phyloP scores from a whole-genome alignment of 2,888 invertebrate species.

The Protophormia terraenovae region DNA sequence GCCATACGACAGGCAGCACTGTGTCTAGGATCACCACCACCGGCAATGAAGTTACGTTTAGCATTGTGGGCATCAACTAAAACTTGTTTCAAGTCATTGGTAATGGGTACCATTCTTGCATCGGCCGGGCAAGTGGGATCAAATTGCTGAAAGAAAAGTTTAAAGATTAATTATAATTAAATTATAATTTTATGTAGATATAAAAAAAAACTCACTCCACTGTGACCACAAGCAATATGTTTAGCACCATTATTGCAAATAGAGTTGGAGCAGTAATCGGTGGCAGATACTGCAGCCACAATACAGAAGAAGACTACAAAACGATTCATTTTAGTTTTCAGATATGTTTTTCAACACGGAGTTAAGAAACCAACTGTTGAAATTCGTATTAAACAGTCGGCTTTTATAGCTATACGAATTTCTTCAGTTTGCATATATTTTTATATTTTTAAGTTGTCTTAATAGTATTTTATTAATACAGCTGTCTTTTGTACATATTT shows the following conservation, averaged over 20 bases:
- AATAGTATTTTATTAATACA: too few species aligned
- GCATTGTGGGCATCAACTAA: constrained; percentile 59
- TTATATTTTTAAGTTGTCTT: too few species aligned
- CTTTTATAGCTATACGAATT: too few species aligned
- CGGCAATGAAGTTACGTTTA: constrained; percentile 63
- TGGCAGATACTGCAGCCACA: neutral
- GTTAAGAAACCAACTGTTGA: too few species aligned
- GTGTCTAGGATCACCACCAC: constrained; percentile 40
- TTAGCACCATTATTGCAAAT: neutral
- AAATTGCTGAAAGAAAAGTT: constrained; percentile 22
- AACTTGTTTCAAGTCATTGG: neutral
- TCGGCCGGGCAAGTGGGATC: constrained; percentile 28
- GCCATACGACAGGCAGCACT: constrained; percentile 75
- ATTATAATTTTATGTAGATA: too few species aligned
- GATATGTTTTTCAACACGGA: too few species aligned
- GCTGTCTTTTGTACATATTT: too few species aligned
- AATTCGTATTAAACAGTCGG: too few species aligned
- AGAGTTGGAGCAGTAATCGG: constrained; percentile 11
- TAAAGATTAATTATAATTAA: neutral
- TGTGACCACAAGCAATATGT: constrained; percentile 60
- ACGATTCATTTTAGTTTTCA: neutral
- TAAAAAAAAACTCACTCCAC: constrained; percentile 44
- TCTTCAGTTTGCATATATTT: too few species aligned
- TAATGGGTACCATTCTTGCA: constrained; percentile 13
- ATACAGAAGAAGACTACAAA: neutral